Evolutionary conservation across 1,140 invertebrate species (phyloP).

Genomic region (Cyclargus thomasi): DNA sequence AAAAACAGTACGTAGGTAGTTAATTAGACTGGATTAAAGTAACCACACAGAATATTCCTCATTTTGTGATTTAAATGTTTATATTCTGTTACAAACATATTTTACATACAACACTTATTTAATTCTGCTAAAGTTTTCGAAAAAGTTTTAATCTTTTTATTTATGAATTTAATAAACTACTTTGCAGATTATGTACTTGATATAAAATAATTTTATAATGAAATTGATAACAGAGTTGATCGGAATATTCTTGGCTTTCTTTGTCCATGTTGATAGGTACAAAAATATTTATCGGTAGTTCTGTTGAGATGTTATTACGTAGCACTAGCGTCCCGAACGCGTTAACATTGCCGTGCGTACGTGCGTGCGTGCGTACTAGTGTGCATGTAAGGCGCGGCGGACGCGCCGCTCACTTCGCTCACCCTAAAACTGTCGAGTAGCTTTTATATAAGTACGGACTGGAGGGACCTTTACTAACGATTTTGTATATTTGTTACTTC

Average conservation of each 20-base stretch:
- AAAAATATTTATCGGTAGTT: constrained; percentile 8
- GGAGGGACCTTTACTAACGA: constrained; percentile 18
- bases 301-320: background rate
- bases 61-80: background rate
- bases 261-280: background rate
- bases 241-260: constrained; percentile 5
- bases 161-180: background rate
- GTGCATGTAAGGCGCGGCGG: background rate
- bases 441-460: constrained; percentile 19
- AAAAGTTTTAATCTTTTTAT: background rate
- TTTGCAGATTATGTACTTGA: background rate
- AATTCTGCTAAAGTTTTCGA: background rate
- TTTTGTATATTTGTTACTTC: constrained; percentile 11
- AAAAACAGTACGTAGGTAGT: background rate
- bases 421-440: constrained; percentile 15
- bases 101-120: background rate
- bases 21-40: background rate
- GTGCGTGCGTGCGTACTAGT: background rate
- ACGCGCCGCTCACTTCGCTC: constrained; percentile 8
- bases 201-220: background rate
- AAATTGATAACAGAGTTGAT: background rate
- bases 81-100: background rate
- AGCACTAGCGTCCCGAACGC: background rate
- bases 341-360: background rate
- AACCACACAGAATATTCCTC: background rate